These are phyloP conservation scores for Callosobruchus maculatus DNA, from an alignment of 2,888 invertebrate species.

Conservation along the genomic window DNA sequence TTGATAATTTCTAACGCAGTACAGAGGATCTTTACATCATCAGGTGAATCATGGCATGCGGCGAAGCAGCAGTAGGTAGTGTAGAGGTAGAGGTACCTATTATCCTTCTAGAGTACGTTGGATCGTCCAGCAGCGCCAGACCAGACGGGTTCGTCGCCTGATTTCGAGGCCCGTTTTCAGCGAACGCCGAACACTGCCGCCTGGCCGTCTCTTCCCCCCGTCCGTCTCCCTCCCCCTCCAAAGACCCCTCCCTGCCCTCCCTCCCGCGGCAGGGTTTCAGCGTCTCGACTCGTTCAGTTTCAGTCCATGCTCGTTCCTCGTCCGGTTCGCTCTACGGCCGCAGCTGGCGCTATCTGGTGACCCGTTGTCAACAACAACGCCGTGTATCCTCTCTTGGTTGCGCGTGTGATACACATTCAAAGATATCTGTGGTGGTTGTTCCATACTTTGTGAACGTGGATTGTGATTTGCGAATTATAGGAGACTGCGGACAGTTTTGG, in stretches of 20 bases:
- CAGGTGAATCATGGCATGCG: not conserved
- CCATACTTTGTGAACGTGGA: constrained; percentile 12
- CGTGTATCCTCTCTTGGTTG: not conserved
- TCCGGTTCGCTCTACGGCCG: not conserved
- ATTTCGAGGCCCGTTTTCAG: not conserved
- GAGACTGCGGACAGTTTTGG: constrained; percentile 10
- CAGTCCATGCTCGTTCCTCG: constrained; percentile 21
- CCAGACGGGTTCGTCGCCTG: not conserved
- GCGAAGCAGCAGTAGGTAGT: not conserved
- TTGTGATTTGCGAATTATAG: constrained; percentile 13
- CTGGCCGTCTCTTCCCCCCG: constrained; percentile 7
- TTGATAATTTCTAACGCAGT: not conserved
- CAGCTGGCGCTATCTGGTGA: not conserved
- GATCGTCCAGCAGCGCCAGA: not conserved
- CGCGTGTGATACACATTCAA: not conserved
- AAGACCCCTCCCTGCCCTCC: constrained; percentile 16
- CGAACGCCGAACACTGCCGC: constrained; percentile 9
- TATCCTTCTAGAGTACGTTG: not conserved
- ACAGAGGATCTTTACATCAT: not conserved
- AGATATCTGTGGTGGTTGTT: constrained; percentile 10
- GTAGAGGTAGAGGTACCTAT: too few species aligned
- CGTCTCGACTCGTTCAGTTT: constrained; percentile 22
- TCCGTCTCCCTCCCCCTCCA: constrained; percentile 8
- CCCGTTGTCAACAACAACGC: not conserved
- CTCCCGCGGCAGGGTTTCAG: constrained; percentile 19